Evolutionary conservation across 2,113 vertebrate species (phyloP).

Genomic region (Poeciliopsis occidentalis): DNA sequence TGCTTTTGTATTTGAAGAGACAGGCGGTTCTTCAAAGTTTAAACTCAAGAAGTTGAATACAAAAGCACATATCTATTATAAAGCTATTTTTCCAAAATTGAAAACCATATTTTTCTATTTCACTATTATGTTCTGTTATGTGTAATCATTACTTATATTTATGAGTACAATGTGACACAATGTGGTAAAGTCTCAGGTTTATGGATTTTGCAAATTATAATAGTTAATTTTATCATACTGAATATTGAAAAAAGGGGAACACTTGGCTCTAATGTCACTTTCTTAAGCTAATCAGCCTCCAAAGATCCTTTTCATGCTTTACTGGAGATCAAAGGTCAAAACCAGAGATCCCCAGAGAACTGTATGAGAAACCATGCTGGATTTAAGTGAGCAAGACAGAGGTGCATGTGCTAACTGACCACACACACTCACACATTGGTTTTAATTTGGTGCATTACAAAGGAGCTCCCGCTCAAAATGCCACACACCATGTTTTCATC

Average conservation of each 20-base stretch:
- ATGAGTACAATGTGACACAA: too few relatives aligned
- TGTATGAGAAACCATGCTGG: conserved; percentile 12
- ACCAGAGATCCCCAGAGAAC: conserved; percentile 30
- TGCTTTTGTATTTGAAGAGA: too few relatives aligned
- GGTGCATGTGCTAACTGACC: conserved; percentile 37
- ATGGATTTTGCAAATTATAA: too few relatives aligned
- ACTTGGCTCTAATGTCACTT: conserved; percentile 42
- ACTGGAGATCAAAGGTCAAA: conserved; percentile 64
- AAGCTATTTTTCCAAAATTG: too few relatives aligned
- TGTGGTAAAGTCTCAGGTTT: too few relatives aligned
- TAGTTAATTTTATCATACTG: too few relatives aligned
- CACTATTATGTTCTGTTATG: too few relatives aligned
- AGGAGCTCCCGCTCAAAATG: neutral
- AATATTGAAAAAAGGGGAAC: neutral
- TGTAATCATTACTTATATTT: too few relatives aligned
- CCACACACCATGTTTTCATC: neutral
- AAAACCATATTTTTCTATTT: too few relatives aligned
- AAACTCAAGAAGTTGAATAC: too few relatives aligned
- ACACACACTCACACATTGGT: conserved; percentile 3
- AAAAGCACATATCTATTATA: too few relatives aligned
- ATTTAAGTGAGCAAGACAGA: conserved; percentile 15
- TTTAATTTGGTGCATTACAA: neutral
- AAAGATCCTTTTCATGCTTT: conserved; percentile 28
- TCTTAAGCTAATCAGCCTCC: conserved; percentile 48
- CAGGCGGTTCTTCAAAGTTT: too few relatives aligned